Evolutionary conservation across 2,888 invertebrate species (phyloP), one percentile per base, ranked within the genome.

Genomic region (Acanthoscelides obtectus): DNA sequence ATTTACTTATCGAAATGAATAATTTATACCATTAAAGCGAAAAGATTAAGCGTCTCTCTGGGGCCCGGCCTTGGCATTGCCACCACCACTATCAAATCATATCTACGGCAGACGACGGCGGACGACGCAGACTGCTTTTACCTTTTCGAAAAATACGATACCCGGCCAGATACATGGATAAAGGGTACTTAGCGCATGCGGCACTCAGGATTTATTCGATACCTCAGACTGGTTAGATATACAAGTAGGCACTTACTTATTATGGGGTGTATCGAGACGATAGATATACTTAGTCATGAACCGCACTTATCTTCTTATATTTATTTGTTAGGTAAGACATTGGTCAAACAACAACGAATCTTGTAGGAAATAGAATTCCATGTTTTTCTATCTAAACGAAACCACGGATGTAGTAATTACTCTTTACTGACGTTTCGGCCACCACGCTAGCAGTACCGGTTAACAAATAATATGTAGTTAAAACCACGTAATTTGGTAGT

Each of bases 11-110:
- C 84, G 80, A 79, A 78, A 77, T 80, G 82, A 82, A 83, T 84
- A 83, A 84, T 84, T 84, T 84, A 84, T 83, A 83, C 84, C 83
- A 84, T 83, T 83, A 84, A 82, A 79, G 80, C 79, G 76, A 79
- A 21, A 79, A 83, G 84, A 85, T 84, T 84, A 84, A 82, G 84
- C 84, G 81, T 84, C 82, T 74, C 80, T 81, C 82, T n/a, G n/a
- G 81, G 83, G 45, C 12, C 45, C 45, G 45, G 83, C 83, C 80
- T 83, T 80, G 81, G 81, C 79, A 45, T 45, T 45, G 45, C 45
- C 45, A 45, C 45, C 45, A 45, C 45, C 76, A 77, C 81, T 84
- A 84, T 84, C 84, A 81, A 80, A 82, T 83, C 83, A 84, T 84
- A 84, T 84, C 83, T 83, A 72, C 70, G 71, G 77, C 77, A 80